These are phyloP conservation scores for Pyrochroa serraticornis DNA, from an alignment of 2,888 invertebrate species.

Conservation along the genomic window DNA sequence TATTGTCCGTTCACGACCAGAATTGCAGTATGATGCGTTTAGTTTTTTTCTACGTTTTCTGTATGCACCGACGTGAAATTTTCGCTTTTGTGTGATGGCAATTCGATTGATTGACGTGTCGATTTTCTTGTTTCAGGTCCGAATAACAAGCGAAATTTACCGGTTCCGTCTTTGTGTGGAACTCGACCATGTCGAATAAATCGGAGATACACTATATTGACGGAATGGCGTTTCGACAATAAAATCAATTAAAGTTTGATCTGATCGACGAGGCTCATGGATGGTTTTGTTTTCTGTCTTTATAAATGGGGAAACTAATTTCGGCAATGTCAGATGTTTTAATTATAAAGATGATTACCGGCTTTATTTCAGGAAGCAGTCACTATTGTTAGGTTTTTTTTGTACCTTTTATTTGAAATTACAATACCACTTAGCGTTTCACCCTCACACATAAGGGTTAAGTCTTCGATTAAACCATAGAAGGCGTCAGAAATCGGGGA, in stretches of 20 bases:
- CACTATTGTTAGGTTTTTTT: conserved; percentile 18
- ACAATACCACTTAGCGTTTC: conserved; percentile 43
- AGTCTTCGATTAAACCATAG: conserved; percentile 51
- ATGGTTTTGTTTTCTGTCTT: conserved; percentile 1
- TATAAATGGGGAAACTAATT: conserved; percentile 21
- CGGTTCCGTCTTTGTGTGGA: conserved; percentile 40
- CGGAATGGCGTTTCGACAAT: conserved; percentile 29
- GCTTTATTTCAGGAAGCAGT: conserved; percentile 24
- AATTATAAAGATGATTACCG: conserved; percentile 31
- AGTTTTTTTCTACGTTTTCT: conserved; percentile 29
- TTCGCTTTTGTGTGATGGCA: conserved; percentile 5
- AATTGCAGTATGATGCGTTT: conserved; percentile 44
- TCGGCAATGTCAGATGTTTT: conserved; percentile 25
- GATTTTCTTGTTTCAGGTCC: conserved; percentile 39
- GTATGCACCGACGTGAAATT: conserved; percentile 25
- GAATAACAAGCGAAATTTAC: conserved; percentile 45
- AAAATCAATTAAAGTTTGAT: conserved; percentile 32
- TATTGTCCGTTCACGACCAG: conserved; percentile 53
- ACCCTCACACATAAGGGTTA: conserved; percentile 51
- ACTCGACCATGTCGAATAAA: conserved; percentile 24
- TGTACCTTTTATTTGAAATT: conserved; percentile 38
- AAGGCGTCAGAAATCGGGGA: conserved; percentile 51
- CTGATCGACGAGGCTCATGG: conserved; percentile 7
- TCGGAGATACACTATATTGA: conserved; percentile 28
- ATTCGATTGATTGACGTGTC: not conserved